Base-by-base conservation (phyloP, 2,888 invertebrate species). In the Elmis aenea region DNA sequence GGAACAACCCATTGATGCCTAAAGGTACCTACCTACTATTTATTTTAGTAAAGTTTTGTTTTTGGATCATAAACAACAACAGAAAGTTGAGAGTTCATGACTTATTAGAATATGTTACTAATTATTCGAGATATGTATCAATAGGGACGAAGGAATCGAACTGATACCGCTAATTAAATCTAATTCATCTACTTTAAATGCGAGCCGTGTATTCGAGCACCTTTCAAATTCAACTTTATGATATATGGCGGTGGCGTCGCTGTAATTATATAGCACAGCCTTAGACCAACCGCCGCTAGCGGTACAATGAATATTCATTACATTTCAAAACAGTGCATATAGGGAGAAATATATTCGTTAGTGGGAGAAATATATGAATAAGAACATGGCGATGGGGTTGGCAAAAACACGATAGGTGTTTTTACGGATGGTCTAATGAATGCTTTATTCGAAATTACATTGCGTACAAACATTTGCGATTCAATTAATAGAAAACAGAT, bases 301-400 rank as follows among this genome's bases (percentile, higher is more conserved):
- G 48, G 48, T 50, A 57, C 59, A 58, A 62, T 64, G 62, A 64
- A 64, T 64, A 64, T 64, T 64, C 62, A 64, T 64, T 58, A 58
- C 55, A 48, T 54, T 59, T 54, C 53, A 48, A 57, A 58, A 58
- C 52, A 51, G 42, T 51, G 51, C 49, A 50, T 45, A 42, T 39
- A 45, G 41, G 45, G 38, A 33, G 45, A 42, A 42, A 45, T 45
- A 45, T 45, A 41, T 45, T 48, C 48, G 47, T 49, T 46, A 46
- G 47, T 38, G 46, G 21, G 41, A 48, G 45, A n/a, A n/a, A 49
- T 47, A 38, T 47, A 51, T 51, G 48, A 47, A 51, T 49, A 49
- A 51, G 45, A 41, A 42, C 39, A 38, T 35, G 30, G 41, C 27
- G 41, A 31, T 37, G 37, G 30, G 36, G 42, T 27, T 37, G 37